phyloP scores from a whole-genome alignment of 1,140 invertebrate genomes.

The Drosophila kepulauana region DNA sequence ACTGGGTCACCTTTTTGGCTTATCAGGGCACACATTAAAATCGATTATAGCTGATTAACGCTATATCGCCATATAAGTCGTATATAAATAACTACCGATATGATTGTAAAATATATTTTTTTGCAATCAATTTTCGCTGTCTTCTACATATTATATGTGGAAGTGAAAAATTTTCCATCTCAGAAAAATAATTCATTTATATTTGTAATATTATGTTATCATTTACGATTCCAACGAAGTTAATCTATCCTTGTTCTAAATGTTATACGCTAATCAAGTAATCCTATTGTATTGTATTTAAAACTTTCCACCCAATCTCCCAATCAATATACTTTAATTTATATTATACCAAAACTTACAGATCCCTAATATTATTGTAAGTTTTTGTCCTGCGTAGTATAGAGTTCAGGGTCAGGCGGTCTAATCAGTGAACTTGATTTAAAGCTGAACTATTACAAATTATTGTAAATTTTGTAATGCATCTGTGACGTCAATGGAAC shows the following conservation, averaged over 20 bases:
- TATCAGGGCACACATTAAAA: conserved; percentile 59
- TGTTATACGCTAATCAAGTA: background rate
- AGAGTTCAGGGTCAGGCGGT: conserved; percentile 9
- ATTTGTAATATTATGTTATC: conserved; percentile 6
- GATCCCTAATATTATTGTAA: background rate
- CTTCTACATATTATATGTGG: background rate
- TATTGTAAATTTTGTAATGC: conserved; percentile 30
- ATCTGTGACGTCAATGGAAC: conserved; percentile 41
- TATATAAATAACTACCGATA: conserved; percentile 50
- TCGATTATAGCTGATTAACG: conserved; percentile 43
- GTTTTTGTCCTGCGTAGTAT: background rate
- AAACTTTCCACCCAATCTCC: background rate
- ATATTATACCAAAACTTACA: background rate
- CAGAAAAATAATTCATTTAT: conserved; percentile 5
- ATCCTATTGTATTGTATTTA: background rate
- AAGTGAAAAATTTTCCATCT: conserved; percentile 33
- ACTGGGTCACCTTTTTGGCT: conserved; percentile 77
- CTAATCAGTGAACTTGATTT: conserved; percentile 16
- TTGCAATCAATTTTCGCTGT: conserved; percentile 31
- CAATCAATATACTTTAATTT: background rate
- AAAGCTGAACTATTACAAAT: conserved; percentile 33
- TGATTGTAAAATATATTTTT: conserved; percentile 28
- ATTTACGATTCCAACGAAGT: background rate
- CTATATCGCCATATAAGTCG: conserved; percentile 29
- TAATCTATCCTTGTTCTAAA: conserved; percentile 4